Base-by-base conservation (phyloP, 2,113 vertebrate species). In the Malurus alboscapulatus region DNA sequence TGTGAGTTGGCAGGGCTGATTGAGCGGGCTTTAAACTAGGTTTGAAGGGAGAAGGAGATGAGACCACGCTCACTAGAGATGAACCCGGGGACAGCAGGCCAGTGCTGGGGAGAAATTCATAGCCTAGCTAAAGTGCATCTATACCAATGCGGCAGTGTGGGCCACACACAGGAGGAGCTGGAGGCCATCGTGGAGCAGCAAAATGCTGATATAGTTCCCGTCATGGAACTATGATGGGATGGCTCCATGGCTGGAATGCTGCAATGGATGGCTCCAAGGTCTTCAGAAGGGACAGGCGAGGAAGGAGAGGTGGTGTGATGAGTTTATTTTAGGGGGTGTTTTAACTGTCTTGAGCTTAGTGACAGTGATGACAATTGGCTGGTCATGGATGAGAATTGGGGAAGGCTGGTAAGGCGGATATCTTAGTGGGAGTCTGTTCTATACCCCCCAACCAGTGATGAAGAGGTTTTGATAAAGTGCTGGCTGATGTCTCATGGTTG, bases 351-450 rank as follows among this genome's bases (percentile, higher is more conserved):
- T n/a, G 66, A 69, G 25, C 19, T 69, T 34, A 15, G 78, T 30
- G 40, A 40, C 40, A 53, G 24, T 57, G 29, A 32, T 0, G 4
- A 12, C 29, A n/a, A 69, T 24, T 1, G 1, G 10, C 7, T 69
- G 34, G 65, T 59, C 19, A 7, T 12, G 30, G 77, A 36, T 61
- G 25, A 51, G 36, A 34, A 40, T 18, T 29, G 27, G 53, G 53
- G 63, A 48, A 48, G 63, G 44, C 5, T 26, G 42, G 27, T 11
- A 80, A 58, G 44, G 34, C 22, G 48, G 78, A 17, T 48, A 14
- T 9, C 42, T 34, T 48, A 11, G 42, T 26, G 22, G 27, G 77
- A 47, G 17, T 67, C 42, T 81, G n/a, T 21, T 81, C 53, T 68
- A 68, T 53, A 48, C 42, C 44, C 22, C 29, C 42, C 44, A 32